phyloP scores from a whole-genome alignment of 2,888 invertebrate genomes.

The Microctonus hyperodae region DNA sequence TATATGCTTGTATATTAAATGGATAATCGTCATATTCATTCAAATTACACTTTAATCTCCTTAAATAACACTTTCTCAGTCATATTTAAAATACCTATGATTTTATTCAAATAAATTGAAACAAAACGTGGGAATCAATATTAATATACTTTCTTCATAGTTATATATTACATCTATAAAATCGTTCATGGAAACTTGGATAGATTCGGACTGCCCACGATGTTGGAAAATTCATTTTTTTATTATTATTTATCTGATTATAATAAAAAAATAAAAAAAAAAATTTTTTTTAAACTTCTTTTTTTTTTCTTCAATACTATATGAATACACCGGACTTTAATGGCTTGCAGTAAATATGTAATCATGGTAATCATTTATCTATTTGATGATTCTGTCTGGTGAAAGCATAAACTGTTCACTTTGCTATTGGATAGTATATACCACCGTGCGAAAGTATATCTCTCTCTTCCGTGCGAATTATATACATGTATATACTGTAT shows the following conservation, averaged over 20 bases:
- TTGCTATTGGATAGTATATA: constrained; percentile 28
- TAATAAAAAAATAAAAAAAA: background rate
- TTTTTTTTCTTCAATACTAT: constrained; percentile 2
- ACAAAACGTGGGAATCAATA: constrained; percentile 29
- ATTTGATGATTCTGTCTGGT: constrained; percentile 49
- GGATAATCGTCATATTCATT: constrained; percentile 1
- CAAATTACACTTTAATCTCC: constrained; percentile 26
- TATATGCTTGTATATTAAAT: background rate
- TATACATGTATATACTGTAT: constrained; percentile 15
- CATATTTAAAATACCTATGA: constrained; percentile 1
- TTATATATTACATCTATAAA: constrained; percentile 7
- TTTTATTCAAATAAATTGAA: constrained; percentile 20
- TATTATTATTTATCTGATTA: background rate
- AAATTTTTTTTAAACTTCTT: background rate
- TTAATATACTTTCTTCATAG: background rate
- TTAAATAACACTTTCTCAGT: constrained; percentile 28
- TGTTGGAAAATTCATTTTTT: constrained; percentile 15
- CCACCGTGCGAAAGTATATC: constrained; percentile 40
- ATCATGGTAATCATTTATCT: constrained; percentile 48
- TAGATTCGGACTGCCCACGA: constrained; percentile 25
- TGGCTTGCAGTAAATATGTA: constrained; percentile 40
- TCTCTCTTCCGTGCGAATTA: constrained; percentile 32
- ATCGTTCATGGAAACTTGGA: constrained; percentile 10
- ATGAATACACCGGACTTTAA: constrained; percentile 32
- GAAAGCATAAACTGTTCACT: constrained; percentile 46